Evolutionary conservation across 1,140 invertebrate genomes (phyloP).

Genomic region (Drosophila tropicalis): DNA sequence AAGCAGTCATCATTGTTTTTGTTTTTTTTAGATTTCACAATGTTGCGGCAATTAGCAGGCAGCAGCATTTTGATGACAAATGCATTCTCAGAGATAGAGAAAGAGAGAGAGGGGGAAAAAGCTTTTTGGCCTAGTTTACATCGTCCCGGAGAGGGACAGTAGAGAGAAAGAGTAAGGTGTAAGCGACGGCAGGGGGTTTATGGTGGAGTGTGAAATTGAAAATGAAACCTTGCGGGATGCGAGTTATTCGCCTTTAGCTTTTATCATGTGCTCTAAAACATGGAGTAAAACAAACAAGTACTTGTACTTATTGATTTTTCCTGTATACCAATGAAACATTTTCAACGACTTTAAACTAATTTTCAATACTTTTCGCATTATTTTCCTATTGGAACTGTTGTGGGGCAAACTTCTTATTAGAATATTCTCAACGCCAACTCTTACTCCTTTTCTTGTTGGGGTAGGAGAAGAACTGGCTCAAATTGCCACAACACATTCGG

Average conservation of each 20-base stretch:
- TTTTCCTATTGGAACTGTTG: not conserved
- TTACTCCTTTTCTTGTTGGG: not conserved
- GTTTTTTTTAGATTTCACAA: constrained; percentile 57
- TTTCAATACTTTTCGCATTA: too few species aligned
- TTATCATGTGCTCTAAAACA: not conserved
- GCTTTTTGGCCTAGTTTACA: constrained; percentile 21
- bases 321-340: not conserved
- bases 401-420: not conserved
- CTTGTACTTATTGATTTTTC: not conserved
- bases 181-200: too few species aligned
- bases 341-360: not conserved
- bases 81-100: not conserved
- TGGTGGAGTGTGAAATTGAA: too few species aligned
- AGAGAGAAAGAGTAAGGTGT: not conserved
- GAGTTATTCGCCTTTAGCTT: not conserved
- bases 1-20: constrained; percentile 21
- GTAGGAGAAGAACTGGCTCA: not conserved
- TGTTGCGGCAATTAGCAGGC: constrained; percentile 6
- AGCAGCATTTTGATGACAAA: not conserved
- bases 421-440: too few species aligned
- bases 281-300: not conserved
- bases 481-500: not conserved
- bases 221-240: too few species aligned
- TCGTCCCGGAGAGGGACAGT: not conserved
- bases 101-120: not conserved